Evolutionary conservation across 2,797 vertebrate species (phyloP).

Genomic region (Hephaestus fuliginosus): DNA sequence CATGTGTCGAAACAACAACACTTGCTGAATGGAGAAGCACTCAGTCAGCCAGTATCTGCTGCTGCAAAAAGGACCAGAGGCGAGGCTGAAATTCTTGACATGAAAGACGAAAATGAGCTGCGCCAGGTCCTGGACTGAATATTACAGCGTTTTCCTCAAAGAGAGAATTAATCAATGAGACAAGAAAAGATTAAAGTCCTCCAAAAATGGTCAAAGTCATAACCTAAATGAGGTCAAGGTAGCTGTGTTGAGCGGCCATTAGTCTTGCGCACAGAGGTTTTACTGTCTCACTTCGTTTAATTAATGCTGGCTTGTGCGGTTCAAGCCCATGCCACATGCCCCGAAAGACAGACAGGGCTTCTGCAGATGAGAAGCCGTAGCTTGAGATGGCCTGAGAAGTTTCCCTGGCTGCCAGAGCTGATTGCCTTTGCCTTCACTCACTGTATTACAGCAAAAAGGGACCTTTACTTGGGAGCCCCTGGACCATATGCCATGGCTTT

Average conservation of each 20-base stretch:
- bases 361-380: conserved; percentile 29
- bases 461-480: conserved; percentile 63
- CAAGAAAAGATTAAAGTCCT: conserved; percentile 68
- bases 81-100: conserved; percentile 14
- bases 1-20: conserved; percentile 54
- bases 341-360: conserved; percentile 35
- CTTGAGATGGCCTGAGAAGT: conserved; percentile 40
- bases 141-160: conserved; percentile 27
- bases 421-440: conserved; percentile 67
- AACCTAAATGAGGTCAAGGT: conserved; percentile 69
- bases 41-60: conserved; percentile 10
- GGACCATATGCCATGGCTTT: conserved; percentile 56
- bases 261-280: conserved; percentile 71
- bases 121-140: conserved; percentile 24
- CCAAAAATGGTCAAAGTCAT: conserved; percentile 77
- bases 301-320: conserved; percentile 72
- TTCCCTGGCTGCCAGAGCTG: conserved; percentile 64
- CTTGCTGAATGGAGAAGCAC: conserved; percentile 15
- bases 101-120: conserved; percentile 30
- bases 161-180: conserved; percentile 47
- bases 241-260: conserved; percentile 65
- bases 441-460: conserved; percentile 54
- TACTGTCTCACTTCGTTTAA: conserved; percentile 76
- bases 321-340: conserved; percentile 54
- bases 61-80: conserved; percentile 4